Evolutionary conservation across 2,888 invertebrate genomes (phyloP), one percentile per base, ranked within the genome.

Genomic region (Oscheius sp.): DNA sequence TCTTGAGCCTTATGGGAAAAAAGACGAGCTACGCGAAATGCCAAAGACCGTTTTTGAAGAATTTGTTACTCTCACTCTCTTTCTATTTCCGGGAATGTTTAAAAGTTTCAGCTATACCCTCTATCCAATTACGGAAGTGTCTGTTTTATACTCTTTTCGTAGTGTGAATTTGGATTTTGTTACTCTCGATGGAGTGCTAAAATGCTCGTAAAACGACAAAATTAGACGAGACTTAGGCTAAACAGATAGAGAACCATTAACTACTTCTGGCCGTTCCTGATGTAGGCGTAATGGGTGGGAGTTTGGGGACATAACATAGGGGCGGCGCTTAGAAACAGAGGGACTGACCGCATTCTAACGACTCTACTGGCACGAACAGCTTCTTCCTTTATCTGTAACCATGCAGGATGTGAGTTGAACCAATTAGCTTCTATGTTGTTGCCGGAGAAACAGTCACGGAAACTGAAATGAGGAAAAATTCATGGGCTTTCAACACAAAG

Each of bases 351-450:
- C 61, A 61, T 45, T 61, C 61, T 61, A 61, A 61, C 61, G 45
- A 61, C 61, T n/a, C 61, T 45, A 61, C 45, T 61, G 61, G 61
- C 61, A 61, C 61, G 61, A 45, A 61, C n/a, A 61, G 61, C 61
- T 45, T 45, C 61, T 61, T 61, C 61, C 61, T 42, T 42, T 45
- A 45, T 39, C 61, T 42, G 45, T 45, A 42, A 45, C 29, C 61
- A 61, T 61, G 61, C 61, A 61, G 61, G 45, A 61, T 61, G 61
- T 61, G 42, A 61, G 61, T 61, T 25, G n/a, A n/a, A n/a, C n/a
- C n/a, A n/a, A n/a, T n/a, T n/a, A n/a, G 15, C 37, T 42, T 17
- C 17, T 12, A 4, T 42, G 42, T 15, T 42, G 5, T 42, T 42
- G 42, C 17, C 42, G 42, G 15, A 4, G 17, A 6, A 17, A n/a